These are phyloP conservation scores for Lepus americanus DNA, from an alignment of 2,113 vertebrate species.

Conservation along the genomic window DNA sequence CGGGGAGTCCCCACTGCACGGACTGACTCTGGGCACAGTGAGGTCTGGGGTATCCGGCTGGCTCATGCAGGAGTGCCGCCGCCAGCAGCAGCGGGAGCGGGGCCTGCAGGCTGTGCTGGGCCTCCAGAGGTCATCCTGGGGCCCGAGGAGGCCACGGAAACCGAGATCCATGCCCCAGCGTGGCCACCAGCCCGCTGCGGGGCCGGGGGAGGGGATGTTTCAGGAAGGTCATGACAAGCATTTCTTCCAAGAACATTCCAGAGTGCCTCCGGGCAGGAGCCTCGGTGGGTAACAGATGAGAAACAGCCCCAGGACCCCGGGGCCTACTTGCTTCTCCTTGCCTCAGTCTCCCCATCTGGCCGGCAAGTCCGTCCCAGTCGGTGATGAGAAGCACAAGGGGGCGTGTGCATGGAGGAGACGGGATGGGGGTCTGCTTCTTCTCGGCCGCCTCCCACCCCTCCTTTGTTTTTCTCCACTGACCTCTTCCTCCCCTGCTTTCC, in stretches of 20 bases:
- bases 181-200: constrained; percentile 9
- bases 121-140: constrained; percentile 12
- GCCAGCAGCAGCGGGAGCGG: not conserved
- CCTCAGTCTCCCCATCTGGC: constrained; percentile 58
- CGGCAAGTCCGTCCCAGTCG: not conserved
- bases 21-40: not conserved
- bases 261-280: not conserved
- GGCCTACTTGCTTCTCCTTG: constrained; percentile 3
- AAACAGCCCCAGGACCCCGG: not conserved
- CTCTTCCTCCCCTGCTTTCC: constrained; percentile 78
- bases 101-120: not conserved
- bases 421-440: not conserved
- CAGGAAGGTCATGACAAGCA: constrained; percentile 42
- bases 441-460: not conserved
- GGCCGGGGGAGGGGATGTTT: not conserved
- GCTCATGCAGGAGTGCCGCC: not conserved
- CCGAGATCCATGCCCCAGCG: not conserved
- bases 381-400: not conserved
- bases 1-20: not conserved
- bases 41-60: not conserved
- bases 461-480: constrained; percentile 78
- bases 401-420: not conserved
- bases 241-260: constrained; percentile 67
- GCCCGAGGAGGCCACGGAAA: constrained; percentile 26
- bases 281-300: not conserved